A percentile compares a stretch with the other conserved stretches of the same genome.
These are phyloP conservation scores for Epizoanthus ramosus DNA, from an alignment of 92 coral and sea anemone species.

Conservation along the genomic window DNA sequence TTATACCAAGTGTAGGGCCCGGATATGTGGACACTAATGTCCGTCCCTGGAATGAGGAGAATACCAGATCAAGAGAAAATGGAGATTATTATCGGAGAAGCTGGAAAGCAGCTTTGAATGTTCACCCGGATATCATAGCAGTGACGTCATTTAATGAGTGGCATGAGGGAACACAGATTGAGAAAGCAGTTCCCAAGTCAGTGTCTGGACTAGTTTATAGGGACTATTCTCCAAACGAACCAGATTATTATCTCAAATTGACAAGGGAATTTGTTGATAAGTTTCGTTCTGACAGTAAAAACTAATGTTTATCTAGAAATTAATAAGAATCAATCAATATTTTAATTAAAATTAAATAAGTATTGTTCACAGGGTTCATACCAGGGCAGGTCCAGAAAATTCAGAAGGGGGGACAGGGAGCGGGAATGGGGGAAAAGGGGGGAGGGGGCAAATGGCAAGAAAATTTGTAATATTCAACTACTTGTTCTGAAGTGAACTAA, in stretches of 20 bases:
- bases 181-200: slow-evolving; percentile 86
- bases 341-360: no score
- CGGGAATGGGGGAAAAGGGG: no score
- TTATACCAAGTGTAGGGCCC: slow-evolving; percentile 98
- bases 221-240: slow-evolving; percentile 70
- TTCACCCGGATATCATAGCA: slow-evolving; percentile 80
- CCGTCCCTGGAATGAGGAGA: slow-evolving; percentile 88
- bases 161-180: slow-evolving; percentile 99
- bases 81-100: slow-evolving; percentile 88
- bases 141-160: slow-evolving; percentile 97
- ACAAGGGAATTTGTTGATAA: slow-evolving; percentile 71
- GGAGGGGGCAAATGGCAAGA: no score
- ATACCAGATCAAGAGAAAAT: slow-evolving; percentile 73
- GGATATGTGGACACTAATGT: slow-evolving; percentile 91
- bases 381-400: no score
- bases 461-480: no score
- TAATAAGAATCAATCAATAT: no score
- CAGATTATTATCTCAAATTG: slow-evolving; percentile 81
- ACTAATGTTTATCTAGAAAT: not conserved
- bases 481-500: no score
- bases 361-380: no score
- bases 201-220: slow-evolving; percentile 68
- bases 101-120: slow-evolving; percentile 87
- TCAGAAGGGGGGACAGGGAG: no score
- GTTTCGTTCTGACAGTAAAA: slow-evolving; percentile 33